phyloP scores from a whole-genome alignment of 2,113 vertebrate genomes.

The Poicephalus gulielmi region DNA sequence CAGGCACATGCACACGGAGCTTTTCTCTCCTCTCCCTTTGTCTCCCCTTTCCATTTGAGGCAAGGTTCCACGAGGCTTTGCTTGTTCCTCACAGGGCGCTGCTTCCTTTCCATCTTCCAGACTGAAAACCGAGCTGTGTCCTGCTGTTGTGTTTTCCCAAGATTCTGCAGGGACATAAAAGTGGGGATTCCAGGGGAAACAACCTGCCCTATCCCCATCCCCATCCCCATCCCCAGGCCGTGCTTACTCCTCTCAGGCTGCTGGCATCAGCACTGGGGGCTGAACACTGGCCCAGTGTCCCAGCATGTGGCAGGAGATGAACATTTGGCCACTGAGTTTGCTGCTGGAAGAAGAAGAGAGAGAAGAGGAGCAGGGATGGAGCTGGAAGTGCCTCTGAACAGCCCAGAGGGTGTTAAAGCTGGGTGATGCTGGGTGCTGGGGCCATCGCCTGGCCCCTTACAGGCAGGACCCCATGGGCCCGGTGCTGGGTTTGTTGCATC shows the following conservation, averaged over 20 bases:
- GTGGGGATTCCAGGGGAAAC: fast-evolving
- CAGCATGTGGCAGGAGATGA: neutral
- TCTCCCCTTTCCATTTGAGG: neutral
- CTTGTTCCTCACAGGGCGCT: neutral
- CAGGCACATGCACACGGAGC: neutral
- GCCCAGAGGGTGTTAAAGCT: neutral
- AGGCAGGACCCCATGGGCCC: neutral
- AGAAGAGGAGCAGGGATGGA: neutral
- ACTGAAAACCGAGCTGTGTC: neutral
- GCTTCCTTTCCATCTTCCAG: neutral
- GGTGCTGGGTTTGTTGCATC: neutral
- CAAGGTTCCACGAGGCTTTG: neutral
- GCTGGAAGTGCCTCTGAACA: neutral
- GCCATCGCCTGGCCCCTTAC: neutral
- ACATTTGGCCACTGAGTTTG: neutral
- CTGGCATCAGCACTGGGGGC: neutral
- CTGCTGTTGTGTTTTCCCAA: neutral
- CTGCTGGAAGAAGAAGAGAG: neutral
- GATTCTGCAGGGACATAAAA: neutral
- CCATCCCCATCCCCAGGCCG: neutral
- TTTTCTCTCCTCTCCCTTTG: neutral
- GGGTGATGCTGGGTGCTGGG: neutral
- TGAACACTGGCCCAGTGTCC: neutral
- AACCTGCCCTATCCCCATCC: neutral
- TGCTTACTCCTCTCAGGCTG: neutral